Percentiles rank a stretch among this genome's conserved stretches.
Conservation (phyloP, 2,888 invertebrate genomes). For the Pseudoips prasinana region DNA sequence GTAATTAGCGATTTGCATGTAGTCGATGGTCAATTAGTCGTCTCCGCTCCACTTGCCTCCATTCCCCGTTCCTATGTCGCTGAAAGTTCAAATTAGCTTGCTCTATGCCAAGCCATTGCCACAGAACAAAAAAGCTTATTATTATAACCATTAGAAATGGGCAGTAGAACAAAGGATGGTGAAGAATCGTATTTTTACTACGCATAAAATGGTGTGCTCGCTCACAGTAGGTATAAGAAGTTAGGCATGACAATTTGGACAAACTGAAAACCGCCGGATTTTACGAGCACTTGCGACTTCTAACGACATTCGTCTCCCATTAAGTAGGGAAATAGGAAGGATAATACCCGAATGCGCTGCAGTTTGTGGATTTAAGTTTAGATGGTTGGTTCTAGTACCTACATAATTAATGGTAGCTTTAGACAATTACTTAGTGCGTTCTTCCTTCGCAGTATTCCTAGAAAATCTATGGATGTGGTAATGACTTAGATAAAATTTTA, state of each 20-base stretch:
- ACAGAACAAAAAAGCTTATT: conserved; percentile 21
- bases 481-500: too few relatives aligned
- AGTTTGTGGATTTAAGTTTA: conserved; percentile 69
- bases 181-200: conserved; percentile 2
- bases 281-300: conserved; percentile 71
- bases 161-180: conserved; percentile 4
- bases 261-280: conserved; percentile 54
- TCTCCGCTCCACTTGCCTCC: conserved; percentile 50
- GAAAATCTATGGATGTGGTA: too few relatives aligned
- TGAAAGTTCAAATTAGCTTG: conserved; percentile 29
- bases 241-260: conserved; percentile 28
- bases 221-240: background rate
- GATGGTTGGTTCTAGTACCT: conserved; percentile 47
- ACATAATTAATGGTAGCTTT: conserved; percentile 62
- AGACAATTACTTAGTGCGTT: conserved; percentile 34
- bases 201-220: too few relatives aligned
- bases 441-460: conserved; percentile 10
- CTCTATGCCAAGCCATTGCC: conserved; percentile 21
- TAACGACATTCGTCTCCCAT: conserved; percentile 76
- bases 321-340: conserved; percentile 70
- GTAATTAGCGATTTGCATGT: conserved; percentile 71
- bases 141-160: too few relatives aligned
- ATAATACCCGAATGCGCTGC: conserved; percentile 64
- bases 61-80: conserved; percentile 29
- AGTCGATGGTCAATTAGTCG: conserved; percentile 66